Evolutionary conservation across 2,797 vertebrate species (phyloP).

Genomic region (Channa striata): DNA sequence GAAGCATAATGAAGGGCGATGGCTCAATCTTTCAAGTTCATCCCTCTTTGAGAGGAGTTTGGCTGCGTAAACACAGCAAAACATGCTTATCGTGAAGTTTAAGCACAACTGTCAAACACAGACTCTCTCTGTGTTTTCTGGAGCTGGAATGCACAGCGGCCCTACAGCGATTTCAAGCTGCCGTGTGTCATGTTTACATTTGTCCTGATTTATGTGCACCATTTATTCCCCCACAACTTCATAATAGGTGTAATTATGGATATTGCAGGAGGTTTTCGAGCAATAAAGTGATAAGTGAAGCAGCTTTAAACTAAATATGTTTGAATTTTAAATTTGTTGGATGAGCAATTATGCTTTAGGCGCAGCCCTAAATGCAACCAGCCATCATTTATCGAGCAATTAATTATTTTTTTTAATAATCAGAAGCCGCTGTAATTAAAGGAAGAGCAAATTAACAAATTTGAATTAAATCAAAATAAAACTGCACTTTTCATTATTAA

Average conservation of each 20-base stretch:
- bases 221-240: not conserved
- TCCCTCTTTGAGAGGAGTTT: slow-evolving; percentile 18
- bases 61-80: not conserved
- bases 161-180: not conserved
- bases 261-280: not conserved
- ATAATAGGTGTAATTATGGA: not conserved
- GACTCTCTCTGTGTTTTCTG: not conserved
- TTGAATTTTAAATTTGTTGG: not conserved
- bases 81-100: not conserved
- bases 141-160: not conserved
- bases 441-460: not conserved
- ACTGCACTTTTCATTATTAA: not conserved
- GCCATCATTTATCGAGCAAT: not conserved
- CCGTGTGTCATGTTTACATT: not conserved
- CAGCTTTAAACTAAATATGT: not conserved
- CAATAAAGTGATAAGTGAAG: not conserved
- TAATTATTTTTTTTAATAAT: not conserved
- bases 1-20: slow-evolving; percentile 50
- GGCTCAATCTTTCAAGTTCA: slow-evolving; percentile 34
- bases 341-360: not conserved
- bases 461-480: not conserved
- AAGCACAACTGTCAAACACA: no score
- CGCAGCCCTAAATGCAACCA: no score
- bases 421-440: not conserved
- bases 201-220: not conserved